Evolutionary conservation across 2,888 invertebrate genomes (phyloP).

Genomic region (Harpalus rufipes): DNA sequence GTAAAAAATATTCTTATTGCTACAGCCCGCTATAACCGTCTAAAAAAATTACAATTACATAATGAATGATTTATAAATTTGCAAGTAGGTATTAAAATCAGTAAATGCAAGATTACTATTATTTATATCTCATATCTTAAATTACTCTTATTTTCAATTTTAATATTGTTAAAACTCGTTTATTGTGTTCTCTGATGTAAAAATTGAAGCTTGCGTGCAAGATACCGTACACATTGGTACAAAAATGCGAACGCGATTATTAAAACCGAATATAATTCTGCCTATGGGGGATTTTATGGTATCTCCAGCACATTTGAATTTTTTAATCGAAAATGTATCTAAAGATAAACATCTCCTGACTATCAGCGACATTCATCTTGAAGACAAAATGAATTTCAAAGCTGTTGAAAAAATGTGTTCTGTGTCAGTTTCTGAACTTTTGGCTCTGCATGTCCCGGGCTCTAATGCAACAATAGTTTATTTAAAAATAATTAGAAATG

Average conservation of each 20-base stretch:
- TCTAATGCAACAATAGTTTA: slow-evolving; percentile 69
- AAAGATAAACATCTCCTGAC: slow-evolving; percentile 70
- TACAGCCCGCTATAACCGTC: too few relatives aligned
- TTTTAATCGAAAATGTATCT: slow-evolving; percentile 68
- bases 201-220: slow-evolving; percentile 63
- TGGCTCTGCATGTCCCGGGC: slow-evolving; percentile 68
- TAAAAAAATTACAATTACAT: too few relatives aligned
- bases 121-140: too few relatives aligned
- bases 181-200: too few relatives aligned
- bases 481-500: slow-evolving; percentile 69
- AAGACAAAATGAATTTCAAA: slow-evolving; percentile 71
- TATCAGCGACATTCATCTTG: slow-evolving; percentile 64
- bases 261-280: slow-evolving; percentile 69
- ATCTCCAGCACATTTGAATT: slow-evolving; percentile 69
- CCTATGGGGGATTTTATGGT: slow-evolving; percentile 69
- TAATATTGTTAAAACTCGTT: too few relatives aligned
- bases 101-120: too few relatives aligned
- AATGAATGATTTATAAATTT: too few relatives aligned
- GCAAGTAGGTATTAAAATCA: too few relatives aligned
- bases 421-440: not conserved
- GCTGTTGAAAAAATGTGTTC: slow-evolving; percentile 69
- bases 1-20: too few relatives aligned
- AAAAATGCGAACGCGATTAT: slow-evolving; percentile 69
- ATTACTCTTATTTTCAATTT: too few relatives aligned
- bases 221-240: slow-evolving; percentile 71